Evolutionary conservation across 2,888 invertebrate species (phyloP).

Genomic region (Ramazzottius varieornatus): DNA sequence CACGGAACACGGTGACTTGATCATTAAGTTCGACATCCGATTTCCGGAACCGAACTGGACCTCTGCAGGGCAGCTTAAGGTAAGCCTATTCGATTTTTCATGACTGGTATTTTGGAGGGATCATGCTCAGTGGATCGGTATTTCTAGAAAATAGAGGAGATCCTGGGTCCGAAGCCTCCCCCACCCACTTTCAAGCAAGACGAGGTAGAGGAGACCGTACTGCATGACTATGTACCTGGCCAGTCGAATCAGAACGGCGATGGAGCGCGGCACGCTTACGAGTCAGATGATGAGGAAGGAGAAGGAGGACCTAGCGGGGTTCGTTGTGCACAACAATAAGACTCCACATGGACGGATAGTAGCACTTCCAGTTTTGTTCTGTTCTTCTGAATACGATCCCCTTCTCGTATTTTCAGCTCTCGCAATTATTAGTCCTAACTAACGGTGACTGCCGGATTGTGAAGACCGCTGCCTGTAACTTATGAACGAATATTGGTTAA

Average conservation of each 20-base stretch:
- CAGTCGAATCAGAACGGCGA: conserved; percentile 8
- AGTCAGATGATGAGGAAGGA: conserved; percentile 35
- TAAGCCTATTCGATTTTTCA: conserved; percentile 12
- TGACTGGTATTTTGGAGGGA: too few species aligned
- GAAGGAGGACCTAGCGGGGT: conserved; percentile 35
- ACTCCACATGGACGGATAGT: too few species aligned
- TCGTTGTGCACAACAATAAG: conserved; percentile 54
- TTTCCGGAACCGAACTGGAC: conserved; percentile 61
- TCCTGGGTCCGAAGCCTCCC: conserved; percentile 43
- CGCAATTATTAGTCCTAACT: too few species aligned
- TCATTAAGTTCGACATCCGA: conserved; percentile 53
- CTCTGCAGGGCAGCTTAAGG: conserved; percentile 32
- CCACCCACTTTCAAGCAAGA: conserved; percentile 36
- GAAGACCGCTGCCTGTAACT: too few species aligned
- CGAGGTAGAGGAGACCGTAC: conserved; percentile 56
- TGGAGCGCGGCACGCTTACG: conserved; percentile 39
- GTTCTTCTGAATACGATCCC: too few species aligned
- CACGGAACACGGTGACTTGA: conserved; percentile 57
- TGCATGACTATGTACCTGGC: conserved; percentile 41
- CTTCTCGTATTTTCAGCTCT: too few species aligned
- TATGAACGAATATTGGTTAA: too few species aligned
- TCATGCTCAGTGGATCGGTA: too few species aligned
- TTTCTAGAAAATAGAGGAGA: conserved; percentile 39
- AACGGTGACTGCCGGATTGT: too few species aligned
- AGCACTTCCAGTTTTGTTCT: not conserved